Base-by-base conservation (phyloP, 2,113 vertebrate species). In the Passer montanus region DNA sequence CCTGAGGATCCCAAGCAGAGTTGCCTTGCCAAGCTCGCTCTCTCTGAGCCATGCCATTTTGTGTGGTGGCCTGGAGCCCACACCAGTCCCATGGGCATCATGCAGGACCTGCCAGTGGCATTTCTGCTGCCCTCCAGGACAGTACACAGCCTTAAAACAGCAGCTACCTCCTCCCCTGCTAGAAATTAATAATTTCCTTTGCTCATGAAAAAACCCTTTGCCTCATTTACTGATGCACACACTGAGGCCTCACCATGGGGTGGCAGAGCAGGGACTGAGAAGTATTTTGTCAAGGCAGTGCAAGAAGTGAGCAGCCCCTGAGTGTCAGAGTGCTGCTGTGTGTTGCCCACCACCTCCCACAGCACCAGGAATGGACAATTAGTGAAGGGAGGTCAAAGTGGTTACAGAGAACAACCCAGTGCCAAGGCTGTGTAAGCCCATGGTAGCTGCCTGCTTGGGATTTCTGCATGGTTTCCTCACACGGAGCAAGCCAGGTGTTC, bases 381-480 rank as follows among this genome's bases (percentile, higher is more conserved):
- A 56, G 49, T 27, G 63, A 88, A 74, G 8, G 33, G 50, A 74
- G 20, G 27, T 8, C 4, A 1, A 19, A 55, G 50, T 41, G 39
- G 39, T 13, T 41, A 13, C 39, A 41, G 53, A 72, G 59, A 94
- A 39, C 41, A 73, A 55, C 12, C 26, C 37, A 21, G 47, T 26
- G 27, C 47, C 52, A 70, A 56, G 18, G 30, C 63, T 43, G 9
- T n/a, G 43, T 13, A 47, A 41, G 8, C 24, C 31, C 39, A 15
- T 22, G 10, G 17, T 19, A 31, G 30, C 0, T 44, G 21, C 7
- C n/a, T 74, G 0, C 10, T 13, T 67, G 31, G 37, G 37, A 27
- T 62, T 66, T 82, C 66, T 52, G 4, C 1, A 6, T 14, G 44
- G 56, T 50, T 50, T 4, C 2, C 41, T 78, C 43, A 60, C 22